phyloP scores from a whole-genome alignment of 1,140 invertebrate species.

The Drosophila oshimai region DNA sequence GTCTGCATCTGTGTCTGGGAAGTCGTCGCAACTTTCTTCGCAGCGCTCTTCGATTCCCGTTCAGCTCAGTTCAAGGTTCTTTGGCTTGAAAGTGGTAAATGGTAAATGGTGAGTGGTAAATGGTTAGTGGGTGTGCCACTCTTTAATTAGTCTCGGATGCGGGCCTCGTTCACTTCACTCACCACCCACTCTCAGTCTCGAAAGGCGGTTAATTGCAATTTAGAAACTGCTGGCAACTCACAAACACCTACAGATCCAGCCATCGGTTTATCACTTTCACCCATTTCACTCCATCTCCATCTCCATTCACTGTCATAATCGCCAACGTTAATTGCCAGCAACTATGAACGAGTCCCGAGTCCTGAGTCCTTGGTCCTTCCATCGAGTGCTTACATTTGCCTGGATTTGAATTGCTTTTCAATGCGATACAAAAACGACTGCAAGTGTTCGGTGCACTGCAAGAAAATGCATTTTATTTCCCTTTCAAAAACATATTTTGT shows the following conservation, averaged over 20 bases:
- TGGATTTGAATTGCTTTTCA: slow-evolving; percentile 39
- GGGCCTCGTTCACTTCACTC: too few relatives aligned
- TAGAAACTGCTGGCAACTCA: slow-evolving; percentile 10
- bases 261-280: background rate
- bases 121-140: background rate
- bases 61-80: slow-evolving; percentile 7
- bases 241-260: slow-evolving; percentile 13
- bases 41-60: slow-evolving; percentile 16
- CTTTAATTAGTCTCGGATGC: slow-evolving; percentile 19
- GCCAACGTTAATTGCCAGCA: slow-evolving; percentile 35
- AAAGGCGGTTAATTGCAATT: slow-evolving; percentile 11
- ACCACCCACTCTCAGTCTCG: too few relatives aligned
- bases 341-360: slow-evolving; percentile 14
- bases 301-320: slow-evolving; percentile 15
- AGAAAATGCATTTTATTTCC: too few relatives aligned
- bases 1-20: slow-evolving; percentile 48
- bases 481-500: too few relatives aligned
- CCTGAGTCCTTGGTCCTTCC: background rate
- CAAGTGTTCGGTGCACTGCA: background rate
- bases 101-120: background rate
- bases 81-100: background rate
- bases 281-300: background rate
- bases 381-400: slow-evolving; percentile 32
- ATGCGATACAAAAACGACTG: slow-evolving; percentile 16
- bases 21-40: slow-evolving; percentile 37